Base-by-base conservation (phyloP, 1,140 invertebrate species). In the Pemphigus obesinymphae region DNA sequence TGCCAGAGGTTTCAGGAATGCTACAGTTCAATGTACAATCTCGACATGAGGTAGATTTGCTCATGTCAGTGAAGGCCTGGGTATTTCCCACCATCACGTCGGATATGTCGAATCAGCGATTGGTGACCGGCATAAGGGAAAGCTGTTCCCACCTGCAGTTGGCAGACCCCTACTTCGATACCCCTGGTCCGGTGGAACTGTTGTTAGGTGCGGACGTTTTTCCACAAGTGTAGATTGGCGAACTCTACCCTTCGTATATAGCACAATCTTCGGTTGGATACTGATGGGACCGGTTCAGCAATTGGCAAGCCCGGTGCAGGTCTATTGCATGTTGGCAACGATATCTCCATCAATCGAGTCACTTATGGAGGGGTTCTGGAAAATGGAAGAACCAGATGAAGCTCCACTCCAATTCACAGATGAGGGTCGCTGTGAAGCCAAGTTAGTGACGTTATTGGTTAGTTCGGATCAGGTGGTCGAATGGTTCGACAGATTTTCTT, bases 371-470 rank as follows among this genome's bases (percentile, higher is more conserved):
- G n/a, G n/a, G n/a, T n/a, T n/a, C n/a, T n/a, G n/a, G n/a, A n/a
- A n/a, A n/a, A n/a, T n/a, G n/a, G n/a, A n/a, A n/a, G n/a, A n/a
- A n/a, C n/a, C n/a, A n/a, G n/a, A n/a, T n/a, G n/a, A n/a, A n/a
- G n/a, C n/a, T 17, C 53, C 53, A 7, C 53, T 55, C 13, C 17
- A 26, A 55, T 58, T 58, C 26, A 58, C 55, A 4, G 55, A 58
- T 8, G 23, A 58, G n/a, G n/a, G n/a, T n/a, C n/a, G n/a, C n/a
- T n/a, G n/a, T n/a, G 78, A 83, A 87, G 80, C 83, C 82, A 7
- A 50, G 2, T 87, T 85, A 82, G 86, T 87, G 3, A 84, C 84
- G 6, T 2, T 86, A 86, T 78, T 68, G 87, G 43, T 82, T 87
- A 0, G 53, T 55, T n/a, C 72, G 84, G 63, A 86, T 86, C 26